Percentiles rank a stretch among this genome's conserved stretches.
Evolutionary conservation across 2,113 vertebrate genomes (phyloP).

Genomic region (Reinhardtius hippoglossoides): DNA sequence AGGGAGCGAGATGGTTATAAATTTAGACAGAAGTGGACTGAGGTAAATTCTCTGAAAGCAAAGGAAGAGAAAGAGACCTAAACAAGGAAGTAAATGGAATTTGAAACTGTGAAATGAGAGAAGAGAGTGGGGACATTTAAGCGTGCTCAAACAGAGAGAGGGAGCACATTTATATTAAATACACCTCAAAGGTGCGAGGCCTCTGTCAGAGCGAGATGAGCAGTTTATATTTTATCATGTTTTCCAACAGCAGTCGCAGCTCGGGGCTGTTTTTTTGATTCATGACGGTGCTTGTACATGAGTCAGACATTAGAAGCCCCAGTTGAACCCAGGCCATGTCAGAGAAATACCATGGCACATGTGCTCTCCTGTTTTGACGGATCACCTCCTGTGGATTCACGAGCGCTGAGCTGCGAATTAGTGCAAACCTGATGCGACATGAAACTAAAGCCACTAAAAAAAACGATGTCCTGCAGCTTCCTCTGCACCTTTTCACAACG

Average conservation of each 20-base stretch:
- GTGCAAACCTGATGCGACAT: slow-evolving; percentile 30
- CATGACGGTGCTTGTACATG: slow-evolving; percentile 29
- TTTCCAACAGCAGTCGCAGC: slow-evolving; percentile 19
- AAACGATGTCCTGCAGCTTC: background rate
- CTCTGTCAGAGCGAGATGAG: background rate
- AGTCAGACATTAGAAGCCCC: slow-evolving; percentile 10
- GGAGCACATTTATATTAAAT: background rate
- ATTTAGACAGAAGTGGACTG: slow-evolving; percentile 21
- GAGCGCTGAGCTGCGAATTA: background rate
- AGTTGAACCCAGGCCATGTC: background rate
- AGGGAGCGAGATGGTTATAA: slow-evolving; percentile 20
- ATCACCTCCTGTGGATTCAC: background rate
- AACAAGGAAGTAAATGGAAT: background rate
- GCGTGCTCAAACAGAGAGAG: background rate
- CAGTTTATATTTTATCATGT: background rate
- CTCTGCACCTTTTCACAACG: background rate
- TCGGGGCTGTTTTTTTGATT: slow-evolving; percentile 19
- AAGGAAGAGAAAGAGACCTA: background rate
- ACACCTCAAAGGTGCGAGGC: background rate
- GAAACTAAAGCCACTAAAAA: background rate
- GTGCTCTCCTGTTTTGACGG: slow-evolving; percentile 27
- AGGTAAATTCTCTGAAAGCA: slow-evolving; percentile 4
- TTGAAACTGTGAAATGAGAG: background rate
- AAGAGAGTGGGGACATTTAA: background rate
- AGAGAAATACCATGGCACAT: slow-evolving; percentile 10